phyloP scores from a whole-genome alignment of 2,797 vertebrate species.

The Prionace glauca region DNA sequence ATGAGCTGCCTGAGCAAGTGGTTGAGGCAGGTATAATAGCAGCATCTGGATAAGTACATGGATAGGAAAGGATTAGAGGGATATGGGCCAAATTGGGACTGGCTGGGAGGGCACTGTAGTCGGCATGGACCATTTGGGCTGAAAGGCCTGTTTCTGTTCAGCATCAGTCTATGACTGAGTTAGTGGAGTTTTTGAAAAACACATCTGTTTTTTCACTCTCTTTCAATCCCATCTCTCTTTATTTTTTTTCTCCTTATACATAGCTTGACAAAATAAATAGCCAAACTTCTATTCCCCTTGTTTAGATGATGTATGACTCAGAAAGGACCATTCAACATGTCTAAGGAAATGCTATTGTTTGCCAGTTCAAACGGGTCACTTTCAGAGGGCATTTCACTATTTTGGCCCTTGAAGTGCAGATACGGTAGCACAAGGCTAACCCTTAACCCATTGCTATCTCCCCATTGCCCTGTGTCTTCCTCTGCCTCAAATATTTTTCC shows the following conservation, averaged over 20 bases:
- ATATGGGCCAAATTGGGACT: no score
- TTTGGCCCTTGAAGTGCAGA: background rate
- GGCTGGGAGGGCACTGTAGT: no score
- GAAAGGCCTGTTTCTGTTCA: no score
- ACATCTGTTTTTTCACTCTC: background rate
- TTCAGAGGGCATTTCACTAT: background rate
- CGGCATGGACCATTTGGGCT: no score
- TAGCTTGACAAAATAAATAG: background rate
- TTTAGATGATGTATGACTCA: background rate
- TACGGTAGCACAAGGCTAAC: background rate
- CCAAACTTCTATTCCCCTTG: background rate
- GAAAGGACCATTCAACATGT: background rate
- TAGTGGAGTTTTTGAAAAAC: background rate
- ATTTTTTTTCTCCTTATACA: background rate
- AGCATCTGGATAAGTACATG: no score
- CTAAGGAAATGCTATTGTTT: background rate
- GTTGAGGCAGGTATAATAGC: no score
- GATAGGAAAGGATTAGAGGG: no score
- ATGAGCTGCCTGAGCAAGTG: no score
- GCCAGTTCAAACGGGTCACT: background rate
- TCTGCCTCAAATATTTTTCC: background rate
- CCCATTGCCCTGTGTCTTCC: background rate
- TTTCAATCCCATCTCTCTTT: background rate
- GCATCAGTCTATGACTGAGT: no score
- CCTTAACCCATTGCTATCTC: background rate